Conservation (phyloP, 2,797 vertebrate species). For the Galaxias olidus region DNA sequence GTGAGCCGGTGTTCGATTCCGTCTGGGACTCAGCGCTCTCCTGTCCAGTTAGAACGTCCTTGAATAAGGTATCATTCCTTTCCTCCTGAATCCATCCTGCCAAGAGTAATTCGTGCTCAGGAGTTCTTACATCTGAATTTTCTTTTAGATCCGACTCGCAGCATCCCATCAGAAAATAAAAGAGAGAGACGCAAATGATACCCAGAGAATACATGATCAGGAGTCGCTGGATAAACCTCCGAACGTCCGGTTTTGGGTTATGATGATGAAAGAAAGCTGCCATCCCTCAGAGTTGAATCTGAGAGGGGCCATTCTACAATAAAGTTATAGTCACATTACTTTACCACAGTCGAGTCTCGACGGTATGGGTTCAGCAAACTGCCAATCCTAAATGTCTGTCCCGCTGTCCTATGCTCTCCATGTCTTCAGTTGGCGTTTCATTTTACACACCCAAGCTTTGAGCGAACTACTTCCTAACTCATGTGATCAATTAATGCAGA, state of each 20-base stretch:
- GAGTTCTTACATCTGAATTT: slow-evolving; percentile 45
- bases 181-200: slow-evolving; percentile 69
- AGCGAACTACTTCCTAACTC: slow-evolving; percentile 16
- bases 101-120: slow-evolving; percentile 36
- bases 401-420: slow-evolving; percentile 33
- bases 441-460: slow-evolving; percentile 27
- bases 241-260: slow-evolving; percentile 60
- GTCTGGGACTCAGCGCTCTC: slow-evolving; percentile 22
- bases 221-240: slow-evolving; percentile 72
- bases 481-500: slow-evolving; percentile 21
- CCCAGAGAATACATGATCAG: slow-evolving; percentile 72
- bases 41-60: slow-evolving; percentile 18
- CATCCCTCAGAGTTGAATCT: slow-evolving; percentile 70
- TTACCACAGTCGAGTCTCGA: neutral
- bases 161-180: slow-evolving; percentile 72
- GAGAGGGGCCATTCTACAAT: slow-evolving; percentile 63
- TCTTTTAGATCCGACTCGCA: slow-evolving; percentile 64
- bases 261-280: slow-evolving; percentile 58
- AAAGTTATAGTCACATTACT: slow-evolving; percentile 50
- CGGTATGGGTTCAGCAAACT: slow-evolving; percentile 6
- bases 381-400: neutral
- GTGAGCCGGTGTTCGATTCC: slow-evolving; percentile 19
- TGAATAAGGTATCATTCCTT: slow-evolving; percentile 48
- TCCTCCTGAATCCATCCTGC: slow-evolving; percentile 50
- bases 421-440: slow-evolving; percentile 32